Conservation (phyloP, 2,797 vertebrate species). For the Sarcophilus harrisii region DNA sequence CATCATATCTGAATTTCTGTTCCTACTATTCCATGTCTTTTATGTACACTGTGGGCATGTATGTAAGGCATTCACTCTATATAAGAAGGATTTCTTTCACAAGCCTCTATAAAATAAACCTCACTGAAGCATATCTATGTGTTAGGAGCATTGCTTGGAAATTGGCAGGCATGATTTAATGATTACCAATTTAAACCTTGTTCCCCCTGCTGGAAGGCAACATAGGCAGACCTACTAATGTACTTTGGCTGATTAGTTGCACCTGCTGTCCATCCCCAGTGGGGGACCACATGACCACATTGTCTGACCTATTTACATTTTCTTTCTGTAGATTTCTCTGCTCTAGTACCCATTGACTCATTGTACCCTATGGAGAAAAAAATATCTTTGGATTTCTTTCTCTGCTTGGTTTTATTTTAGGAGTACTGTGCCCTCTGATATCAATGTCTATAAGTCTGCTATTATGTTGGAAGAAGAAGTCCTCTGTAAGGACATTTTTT, state of each 20-base stretch:
- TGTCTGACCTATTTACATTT: not conserved
- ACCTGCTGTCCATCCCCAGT: conserved; percentile 59
- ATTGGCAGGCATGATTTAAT: conserved; percentile 15
- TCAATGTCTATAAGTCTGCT: not conserved
- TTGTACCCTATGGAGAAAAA: not conserved
- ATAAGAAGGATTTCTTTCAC: not conserved
- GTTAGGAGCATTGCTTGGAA: conserved; percentile 4
- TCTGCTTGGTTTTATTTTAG: conserved; percentile 53
- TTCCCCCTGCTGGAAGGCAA: conserved; percentile 24
- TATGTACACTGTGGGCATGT: not conserved
- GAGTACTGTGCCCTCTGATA: not conserved
- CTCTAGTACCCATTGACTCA: conserved; percentile 9
- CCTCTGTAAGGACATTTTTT: not conserved
- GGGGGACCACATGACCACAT: conserved; percentile 27
- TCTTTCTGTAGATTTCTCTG: not conserved
- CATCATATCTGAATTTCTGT: not conserved
- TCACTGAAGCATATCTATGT: not conserved
- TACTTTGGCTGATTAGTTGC: not conserved
- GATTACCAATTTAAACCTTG: not conserved
- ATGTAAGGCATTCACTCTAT: not conserved
- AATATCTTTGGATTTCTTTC: not conserved
- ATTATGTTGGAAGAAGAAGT: conserved; percentile 36
- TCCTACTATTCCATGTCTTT: not conserved
- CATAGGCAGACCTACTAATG: not conserved
- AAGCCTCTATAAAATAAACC: rapidly evolving